Base-by-base conservation (phyloP, 2,113 vertebrate species). In the Spilogale gracilis region DNA sequence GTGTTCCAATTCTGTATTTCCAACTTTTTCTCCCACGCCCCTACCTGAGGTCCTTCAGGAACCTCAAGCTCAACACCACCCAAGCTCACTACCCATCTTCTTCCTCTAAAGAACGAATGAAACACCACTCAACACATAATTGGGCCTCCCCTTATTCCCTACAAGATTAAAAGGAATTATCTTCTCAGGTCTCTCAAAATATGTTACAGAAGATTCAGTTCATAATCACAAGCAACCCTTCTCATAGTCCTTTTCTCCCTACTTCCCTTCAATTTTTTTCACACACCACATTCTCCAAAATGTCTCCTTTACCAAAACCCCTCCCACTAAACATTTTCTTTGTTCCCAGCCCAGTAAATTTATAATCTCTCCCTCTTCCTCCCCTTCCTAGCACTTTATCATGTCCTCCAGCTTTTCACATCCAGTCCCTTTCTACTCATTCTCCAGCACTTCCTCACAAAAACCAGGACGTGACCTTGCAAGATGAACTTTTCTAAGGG, bases 401-500 rank as follows among this genome's bases (percentile, higher is more conserved):
- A 73, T 25, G 4, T 92, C 81, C 43, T 58, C 25, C 23, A 92
- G 45, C 14, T 61, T 84, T 67, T 92, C 38, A 60, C 0, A 21
- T 38, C 50, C 79, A 90, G 71, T 12, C 14, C 54, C 32, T 84
- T 67, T 88, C 86, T 20, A 38, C 27, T 50, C 48, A 63, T 94
- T 91, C 76, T 73, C 69, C 2, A 84, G 45, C 50, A 79, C 48
- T 65, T 85, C 50, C 65, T 85, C 80, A 81, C 27, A 80, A 79
- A 95, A 89, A 60, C 23, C 25, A 88, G 54, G 43, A 93, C 65
- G 4, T 71, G 32, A 87, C 32, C 56, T 18, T 27, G 38, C 32
- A 89, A 81, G 45, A 89, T 61, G 58, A 91, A 91, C 43, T 85
- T 92, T 69, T 94, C 48, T 76, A 81, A 76, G 65, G 61, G 6